Conservation (phyloP, 35 echinoderm and acorn worm species). For the Hemicentrotus pulcherrimus region DNA sequence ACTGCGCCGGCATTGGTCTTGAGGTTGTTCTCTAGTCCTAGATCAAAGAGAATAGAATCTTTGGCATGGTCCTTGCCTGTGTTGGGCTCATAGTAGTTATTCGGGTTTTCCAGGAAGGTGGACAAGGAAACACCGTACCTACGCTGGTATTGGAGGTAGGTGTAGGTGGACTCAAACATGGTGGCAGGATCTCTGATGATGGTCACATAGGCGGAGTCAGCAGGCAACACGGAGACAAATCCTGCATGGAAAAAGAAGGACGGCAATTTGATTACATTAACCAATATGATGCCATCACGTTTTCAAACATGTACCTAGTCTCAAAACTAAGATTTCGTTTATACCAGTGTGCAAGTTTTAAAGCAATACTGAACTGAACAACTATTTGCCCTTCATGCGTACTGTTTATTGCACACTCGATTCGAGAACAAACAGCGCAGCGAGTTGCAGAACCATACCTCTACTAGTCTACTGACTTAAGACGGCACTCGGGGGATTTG, state of each 20-base stretch:
- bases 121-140: slow-evolving; percentile 9
- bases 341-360: no score
- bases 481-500: no score
- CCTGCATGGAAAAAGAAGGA: slow-evolving; percentile 46
- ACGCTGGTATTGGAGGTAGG: slow-evolving; percentile 36
- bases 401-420: no score
- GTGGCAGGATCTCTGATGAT: slow-evolving; percentile 66
- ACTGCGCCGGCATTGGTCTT: slow-evolving; percentile 1
- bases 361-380: no score
- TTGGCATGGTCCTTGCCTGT: slow-evolving; percentile 20
- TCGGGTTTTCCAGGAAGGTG: slow-evolving; percentile 55
- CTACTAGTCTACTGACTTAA: no score
- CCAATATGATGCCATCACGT: no score
- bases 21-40: slow-evolving; percentile 36
- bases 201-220: slow-evolving; percentile 47
- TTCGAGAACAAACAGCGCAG: no score
- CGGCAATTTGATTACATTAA: no score
- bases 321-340: no score
- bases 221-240: slow-evolving; percentile 39
- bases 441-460: no score
- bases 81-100: neutral
- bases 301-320: no score
- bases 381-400: no score
- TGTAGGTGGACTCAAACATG: slow-evolving; percentile 62
- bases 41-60: slow-evolving; percentile 68